Conservation (phyloP, 2,113 vertebrate genomes). For the Rhinoderma darwinii region DNA sequence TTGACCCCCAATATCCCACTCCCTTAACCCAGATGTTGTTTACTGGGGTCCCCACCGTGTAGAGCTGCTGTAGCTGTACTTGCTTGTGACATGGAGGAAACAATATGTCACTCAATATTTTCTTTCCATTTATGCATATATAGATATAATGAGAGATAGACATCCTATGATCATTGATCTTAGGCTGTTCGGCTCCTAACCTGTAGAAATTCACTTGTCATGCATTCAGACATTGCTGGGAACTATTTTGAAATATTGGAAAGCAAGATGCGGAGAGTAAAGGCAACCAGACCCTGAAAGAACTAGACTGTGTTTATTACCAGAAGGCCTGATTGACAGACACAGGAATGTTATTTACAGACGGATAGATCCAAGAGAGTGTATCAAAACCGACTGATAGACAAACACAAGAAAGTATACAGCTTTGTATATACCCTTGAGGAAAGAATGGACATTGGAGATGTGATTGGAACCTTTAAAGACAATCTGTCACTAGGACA, state of each 20-base stretch:
- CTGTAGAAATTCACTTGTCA: not conserved
- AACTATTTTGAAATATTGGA: conserved; percentile 1
- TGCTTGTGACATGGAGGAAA: no score
- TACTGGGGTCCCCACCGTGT: no score
- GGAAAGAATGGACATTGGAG: not conserved
- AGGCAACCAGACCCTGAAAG: not conserved
- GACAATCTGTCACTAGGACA: no score
- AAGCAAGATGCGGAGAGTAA: not conserved
- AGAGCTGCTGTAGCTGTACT: no score
- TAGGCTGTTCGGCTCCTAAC: not conserved
- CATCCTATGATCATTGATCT: no score
- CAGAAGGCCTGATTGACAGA: conserved; percentile 16
- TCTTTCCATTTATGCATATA: no score
- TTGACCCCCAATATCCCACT: no score
- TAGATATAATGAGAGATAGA: no score
- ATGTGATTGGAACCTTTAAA: not conserved
- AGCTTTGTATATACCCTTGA: not conserved
- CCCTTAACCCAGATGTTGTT: no score
- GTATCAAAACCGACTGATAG: not conserved
- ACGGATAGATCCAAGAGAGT: not conserved
- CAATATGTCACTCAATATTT: no score
- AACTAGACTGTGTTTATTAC: not conserved
- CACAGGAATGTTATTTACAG: not conserved
- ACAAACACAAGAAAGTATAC: not conserved
- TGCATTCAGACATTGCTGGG: not conserved